Evolutionary conservation across 2,113 vertebrate genomes (phyloP).

Genomic region (Clarias magur): DNA sequence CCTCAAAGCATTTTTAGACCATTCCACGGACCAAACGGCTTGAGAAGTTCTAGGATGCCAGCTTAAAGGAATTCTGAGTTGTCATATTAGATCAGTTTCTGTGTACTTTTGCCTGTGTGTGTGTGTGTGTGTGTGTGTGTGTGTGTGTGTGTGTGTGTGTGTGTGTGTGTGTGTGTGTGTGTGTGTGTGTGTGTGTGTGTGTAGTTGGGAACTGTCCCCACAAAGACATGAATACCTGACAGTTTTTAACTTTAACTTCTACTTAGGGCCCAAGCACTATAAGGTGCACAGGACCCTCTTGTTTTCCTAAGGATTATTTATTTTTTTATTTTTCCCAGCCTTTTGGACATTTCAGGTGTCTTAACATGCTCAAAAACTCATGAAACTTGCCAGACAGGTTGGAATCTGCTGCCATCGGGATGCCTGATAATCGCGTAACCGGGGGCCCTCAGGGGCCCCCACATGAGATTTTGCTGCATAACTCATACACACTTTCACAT

Average conservation of each 20-base stretch:
- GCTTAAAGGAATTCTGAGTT: background rate
- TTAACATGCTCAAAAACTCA: no score
- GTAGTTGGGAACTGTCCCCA: background rate
- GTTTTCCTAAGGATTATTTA: no score
- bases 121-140: slow-evolving; percentile 1
- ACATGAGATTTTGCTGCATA: no score
- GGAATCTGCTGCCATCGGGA: no score
- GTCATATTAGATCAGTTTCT: slow-evolving; percentile 14
- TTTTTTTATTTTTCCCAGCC: no score
- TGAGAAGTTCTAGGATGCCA: background rate
- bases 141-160: background rate
- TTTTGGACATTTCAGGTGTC: no score
- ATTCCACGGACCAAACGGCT: background rate
- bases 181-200: background rate
- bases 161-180: background rate
- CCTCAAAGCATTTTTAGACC: background rate
- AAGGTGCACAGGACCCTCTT: no score
- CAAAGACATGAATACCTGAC: background rate
- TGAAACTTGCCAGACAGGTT: no score
- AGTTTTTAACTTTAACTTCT: background rate
- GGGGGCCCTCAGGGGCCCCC: no score
- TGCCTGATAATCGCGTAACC: no score
- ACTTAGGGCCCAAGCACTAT: background rate
- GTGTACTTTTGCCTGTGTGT: background rate
- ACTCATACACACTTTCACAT: no score